Percentiles rank a stretch among this genome's conserved stretches.
These are phyloP conservation scores for Rambutsinella grinnellia DNA, from an alignment of 2,888 invertebrate species.

Conservation along the genomic window DNA sequence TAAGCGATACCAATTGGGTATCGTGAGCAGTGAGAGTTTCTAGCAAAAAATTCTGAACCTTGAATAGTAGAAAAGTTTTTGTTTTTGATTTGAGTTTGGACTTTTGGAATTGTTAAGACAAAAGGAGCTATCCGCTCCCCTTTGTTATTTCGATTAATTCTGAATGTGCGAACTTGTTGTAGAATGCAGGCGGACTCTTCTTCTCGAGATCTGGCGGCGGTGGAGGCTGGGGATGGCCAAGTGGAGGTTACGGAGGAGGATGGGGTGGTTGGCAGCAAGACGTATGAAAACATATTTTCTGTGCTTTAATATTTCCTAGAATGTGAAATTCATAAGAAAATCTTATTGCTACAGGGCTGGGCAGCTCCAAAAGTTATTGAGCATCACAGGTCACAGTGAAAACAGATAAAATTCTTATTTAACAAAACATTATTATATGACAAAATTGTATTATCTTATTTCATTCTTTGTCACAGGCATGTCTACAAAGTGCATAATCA, in stretches of 20 bases:
- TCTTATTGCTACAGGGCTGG: no score
- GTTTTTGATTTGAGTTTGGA: background rate
- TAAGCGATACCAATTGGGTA: background rate
- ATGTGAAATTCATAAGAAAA: background rate
- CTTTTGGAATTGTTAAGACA: background rate
- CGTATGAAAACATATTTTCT: no score
- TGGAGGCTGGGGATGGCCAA: constrained; percentile 31
- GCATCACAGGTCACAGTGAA: no score
- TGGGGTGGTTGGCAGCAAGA: constrained; percentile 43
- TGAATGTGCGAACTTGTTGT: constrained; percentile 1
- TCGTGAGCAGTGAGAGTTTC: background rate
- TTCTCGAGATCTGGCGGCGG: constrained; percentile 48
- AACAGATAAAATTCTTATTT: no score
- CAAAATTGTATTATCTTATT: no score
- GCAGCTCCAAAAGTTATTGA: constrained; percentile 57
- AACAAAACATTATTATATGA: no score
- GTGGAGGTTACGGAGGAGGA: constrained; percentile 27
- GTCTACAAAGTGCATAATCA: constrained; percentile 56
- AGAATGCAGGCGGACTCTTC: constrained; percentile 54
- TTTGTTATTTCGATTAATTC: background rate
- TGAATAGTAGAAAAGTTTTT: background rate
- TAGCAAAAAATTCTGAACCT: background rate
- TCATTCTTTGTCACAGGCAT: no score
- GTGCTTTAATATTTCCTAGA: background rate
- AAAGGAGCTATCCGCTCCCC: background rate